Base-by-base conservation (phyloP, 2,113 vertebrate species). In the Bos javanicus region DNA sequence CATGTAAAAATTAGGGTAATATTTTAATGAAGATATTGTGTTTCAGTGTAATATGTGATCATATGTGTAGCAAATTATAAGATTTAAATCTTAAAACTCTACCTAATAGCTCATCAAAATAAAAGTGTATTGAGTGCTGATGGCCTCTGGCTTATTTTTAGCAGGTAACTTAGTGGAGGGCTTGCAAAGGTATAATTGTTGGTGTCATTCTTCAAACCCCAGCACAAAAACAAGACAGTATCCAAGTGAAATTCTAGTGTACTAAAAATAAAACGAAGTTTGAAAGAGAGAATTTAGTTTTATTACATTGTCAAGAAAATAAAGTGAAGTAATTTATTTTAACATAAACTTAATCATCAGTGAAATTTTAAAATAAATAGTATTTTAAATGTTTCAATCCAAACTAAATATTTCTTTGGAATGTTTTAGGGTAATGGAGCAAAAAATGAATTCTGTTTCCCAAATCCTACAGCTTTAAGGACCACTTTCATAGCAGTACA, bases 291-390 rank as follows among this genome's bases (percentile, higher is more conserved):
- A 64, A 43, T 81, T 93, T 93, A 26, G 33, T 91, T 85, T 95
- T 91, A 84, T 91, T 87, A 91, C 36, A 5, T 80, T 96, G 86
- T 93, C n/a, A 93, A 82, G 86, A 94, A 90, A 95, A 30, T 52
- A 97, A 97, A 94, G 28, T 90, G 3, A 76, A 74, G 23, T 28
- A 30, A 87, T 81, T 96, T 88, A 86, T 93, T 94, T 97, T 82
- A 93, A 89, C 67, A 89, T 48, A 89, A 85, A 67, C 52, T 90
- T 97, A 82, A 96, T 78, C 9, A 80, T 43, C 16, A 43, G 78
- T 94, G 83, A 95, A 85, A 62, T 87, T 92, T 87, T 43, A 83
- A 90, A 86, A 71, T 59, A 96, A 97, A 62, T 85, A 33, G 13
- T 85, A 71, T 94, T 97, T 91, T 94, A 97, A 84, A 93, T 93